These are phyloP conservation scores for Ricordea florida DNA, from an alignment of 92 coral and sea anemone species.

Conservation along the genomic window DNA sequence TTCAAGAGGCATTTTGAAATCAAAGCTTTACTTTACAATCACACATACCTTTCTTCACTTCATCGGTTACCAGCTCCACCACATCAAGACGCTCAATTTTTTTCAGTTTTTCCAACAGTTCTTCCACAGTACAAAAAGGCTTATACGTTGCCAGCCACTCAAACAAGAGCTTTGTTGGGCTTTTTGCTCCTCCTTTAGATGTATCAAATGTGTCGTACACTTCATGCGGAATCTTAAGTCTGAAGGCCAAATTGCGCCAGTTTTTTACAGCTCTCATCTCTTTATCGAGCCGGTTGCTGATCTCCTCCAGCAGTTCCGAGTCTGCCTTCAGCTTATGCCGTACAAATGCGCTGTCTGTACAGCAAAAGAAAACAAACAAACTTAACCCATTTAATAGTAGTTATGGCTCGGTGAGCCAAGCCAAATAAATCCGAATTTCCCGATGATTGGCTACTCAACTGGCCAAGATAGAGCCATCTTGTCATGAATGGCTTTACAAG, in stretches of 20 bases:
- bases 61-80: conserved; percentile 31
- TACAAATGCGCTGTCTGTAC: neutral
- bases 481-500: too few relatives aligned
- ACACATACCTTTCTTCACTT: neutral
- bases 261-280: conserved; percentile 49
- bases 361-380: neutral
- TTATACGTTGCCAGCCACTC: conserved; percentile 44
- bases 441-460: too few relatives aligned
- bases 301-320: conserved; percentile 39
- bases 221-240: conserved; percentile 35
- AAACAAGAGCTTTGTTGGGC: conserved; percentile 53
- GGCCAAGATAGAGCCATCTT: too few relatives aligned
- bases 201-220: conserved; percentile 22
- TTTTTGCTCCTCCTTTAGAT: conserved; percentile 15
- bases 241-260: conserved; percentile 62
- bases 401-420: too few relatives aligned
- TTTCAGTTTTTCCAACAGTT: conserved; percentile 11
- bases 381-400: neutral
- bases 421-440: too few relatives aligned
- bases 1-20: neutral
- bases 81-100: conserved; percentile 61
- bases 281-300: conserved; percentile 55
- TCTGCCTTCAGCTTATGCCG: conserved; percentile 6
- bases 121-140: conserved; percentile 7
- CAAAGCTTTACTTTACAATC: neutral